These are phyloP conservation scores for Oryctes rhinoceros DNA, from an alignment of 1,140 invertebrate genomes.

Conservation along the genomic window DNA sequence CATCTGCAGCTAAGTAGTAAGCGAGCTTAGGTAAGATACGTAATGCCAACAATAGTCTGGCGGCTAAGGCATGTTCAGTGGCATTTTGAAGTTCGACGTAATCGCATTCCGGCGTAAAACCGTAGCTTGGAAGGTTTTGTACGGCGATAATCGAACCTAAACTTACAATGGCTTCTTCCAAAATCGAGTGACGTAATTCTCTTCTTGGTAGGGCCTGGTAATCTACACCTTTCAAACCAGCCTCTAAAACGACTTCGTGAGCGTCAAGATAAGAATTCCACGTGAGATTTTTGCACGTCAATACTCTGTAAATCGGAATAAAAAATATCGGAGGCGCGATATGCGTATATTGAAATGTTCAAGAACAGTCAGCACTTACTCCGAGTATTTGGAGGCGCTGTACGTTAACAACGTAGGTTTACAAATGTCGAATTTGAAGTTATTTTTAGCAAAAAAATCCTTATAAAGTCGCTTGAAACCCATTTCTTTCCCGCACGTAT, in stretches of 20 bases:
- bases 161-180: constrained; percentile 64
- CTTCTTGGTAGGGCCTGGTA: constrained; percentile 46
- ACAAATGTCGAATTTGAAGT: constrained; percentile 64
- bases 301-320: constrained; percentile 55
- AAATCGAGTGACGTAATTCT: constrained; percentile 56
- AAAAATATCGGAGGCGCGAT: not conserved
- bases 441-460: constrained; percentile 65
- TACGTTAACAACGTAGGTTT: constrained; percentile 58
- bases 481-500: constrained; percentile 61
- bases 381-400: constrained; percentile 46
- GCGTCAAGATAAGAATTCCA: constrained; percentile 66
- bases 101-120: constrained; percentile 42
- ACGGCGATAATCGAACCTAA: constrained; percentile 63
- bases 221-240: constrained; percentile 51
- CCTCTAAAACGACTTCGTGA: constrained; percentile 65
- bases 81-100: constrained; percentile 39
- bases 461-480: constrained; percentile 62
- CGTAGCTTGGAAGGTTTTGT: constrained; percentile 50
- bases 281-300: constrained; percentile 67
- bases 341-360: not conserved
- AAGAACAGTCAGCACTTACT: constrained; percentile 41
- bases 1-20: constrained; percentile 68
- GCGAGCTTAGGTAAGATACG: constrained; percentile 66
- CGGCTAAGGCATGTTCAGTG: constrained; percentile 54
- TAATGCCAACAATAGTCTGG: constrained; percentile 64